Evolutionary conservation across 2,113 vertebrate genomes (phyloP), one percentile per base, ranked within the genome.

Genomic region (Rostratula benghalensis): DNA sequence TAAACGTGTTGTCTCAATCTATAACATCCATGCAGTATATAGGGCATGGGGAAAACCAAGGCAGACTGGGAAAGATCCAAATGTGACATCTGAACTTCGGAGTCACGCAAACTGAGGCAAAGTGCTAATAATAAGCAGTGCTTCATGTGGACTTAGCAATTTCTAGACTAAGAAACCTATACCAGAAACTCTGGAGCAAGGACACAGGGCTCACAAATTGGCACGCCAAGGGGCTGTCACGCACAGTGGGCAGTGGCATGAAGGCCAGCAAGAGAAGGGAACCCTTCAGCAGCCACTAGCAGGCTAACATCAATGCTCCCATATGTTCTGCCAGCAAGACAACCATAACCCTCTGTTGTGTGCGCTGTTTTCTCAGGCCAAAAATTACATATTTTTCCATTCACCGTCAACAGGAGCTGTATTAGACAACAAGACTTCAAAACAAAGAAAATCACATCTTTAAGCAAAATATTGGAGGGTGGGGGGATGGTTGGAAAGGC

Each of bases 111-210:
- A 63, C 51, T 12, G 27, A 71, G 7, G 4, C 19, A 61, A 79
- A 78, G 21, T 0, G 0, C n/a, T n/a, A 51, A 64, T 13, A 68
- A 24, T 23, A 74, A 65, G 43, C 2, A 1, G 30, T 22, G 16
- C 7, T 70, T 53, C 15, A 39, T 15, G 21, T 0, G 0, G 35
- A 41, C 41, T 65, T 43, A 24, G 24, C 45, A 80, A 50, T 33
- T 56, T 69, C 54, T 18, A 82, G 51, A 51, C 30, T 45, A 30
- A 57, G 63, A 65, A 35, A 41, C 14, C 68, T 33, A 20, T 41
- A 59, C 2, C 54, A 74, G 41, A 92, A 24, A 18, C 35, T 48
- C 50, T n/a, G 41, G 3, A 53, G 23, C 17, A 11, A 31, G 56
- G 18, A 33, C 0, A 0, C 6, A 13, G 25, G 35, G 28, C 27